Percentiles rank a stretch among this genome's conserved stretches.
Conservation (phyloP, 2,113 vertebrate genomes). For the Eurypyga helias region DNA sequence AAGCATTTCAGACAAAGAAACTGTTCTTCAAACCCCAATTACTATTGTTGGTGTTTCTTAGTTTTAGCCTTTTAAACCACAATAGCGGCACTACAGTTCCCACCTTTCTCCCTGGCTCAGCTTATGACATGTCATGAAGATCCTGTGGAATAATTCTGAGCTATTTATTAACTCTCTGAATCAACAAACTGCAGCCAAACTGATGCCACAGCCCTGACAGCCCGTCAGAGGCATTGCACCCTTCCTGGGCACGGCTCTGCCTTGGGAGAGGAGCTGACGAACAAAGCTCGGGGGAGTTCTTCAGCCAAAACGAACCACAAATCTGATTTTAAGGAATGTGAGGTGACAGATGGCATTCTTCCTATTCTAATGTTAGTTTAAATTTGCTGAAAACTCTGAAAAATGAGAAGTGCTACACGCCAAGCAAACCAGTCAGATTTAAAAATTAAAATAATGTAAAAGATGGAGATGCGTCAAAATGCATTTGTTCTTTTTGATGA, state of each 20-base stretch:
- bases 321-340: neutral
- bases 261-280: neutral
- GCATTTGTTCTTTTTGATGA: neutral
- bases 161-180: constrained; percentile 2
- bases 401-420: neutral
- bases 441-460: neutral
- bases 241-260: neutral
- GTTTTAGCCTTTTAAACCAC: neutral
- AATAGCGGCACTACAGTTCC: neutral
- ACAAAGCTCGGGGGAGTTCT: neutral
- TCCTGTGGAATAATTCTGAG: neutral
- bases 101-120: neutral
- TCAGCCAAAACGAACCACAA: neutral
- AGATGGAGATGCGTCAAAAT: neutral
- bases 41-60: neutral
- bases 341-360: constrained; percentile 2
- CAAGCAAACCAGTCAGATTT: neutral
- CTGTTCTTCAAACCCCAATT: neutral
- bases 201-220: neutral
- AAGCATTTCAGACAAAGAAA: neutral
- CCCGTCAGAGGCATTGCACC: neutral
- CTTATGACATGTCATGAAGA: neutral
- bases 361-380: neutral
- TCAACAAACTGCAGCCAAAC: constrained; percentile 25
- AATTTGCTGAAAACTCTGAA: neutral